phyloP scores from a whole-genome alignment of 1,140 invertebrate species.

The Zaprionus capensis region DNA sequence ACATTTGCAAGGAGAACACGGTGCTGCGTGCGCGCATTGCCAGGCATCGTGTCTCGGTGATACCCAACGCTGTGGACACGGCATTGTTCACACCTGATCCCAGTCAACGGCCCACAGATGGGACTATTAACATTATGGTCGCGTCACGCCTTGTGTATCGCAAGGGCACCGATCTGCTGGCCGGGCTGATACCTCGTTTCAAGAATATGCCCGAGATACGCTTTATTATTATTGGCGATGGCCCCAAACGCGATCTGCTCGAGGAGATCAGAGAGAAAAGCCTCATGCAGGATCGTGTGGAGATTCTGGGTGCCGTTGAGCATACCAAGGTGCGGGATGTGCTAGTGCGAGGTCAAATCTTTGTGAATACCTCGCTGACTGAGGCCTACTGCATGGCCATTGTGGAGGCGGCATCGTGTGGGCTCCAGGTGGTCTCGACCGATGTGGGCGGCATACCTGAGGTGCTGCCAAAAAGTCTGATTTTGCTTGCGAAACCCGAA shows the following conservation, averaged over 20 bases:
- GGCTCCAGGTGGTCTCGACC: conserved; percentile 98
- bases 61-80: conserved; percentile 99
- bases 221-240: conserved; percentile 97
- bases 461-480: conserved; percentile 95
- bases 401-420: conserved; percentile 99
- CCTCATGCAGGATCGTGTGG: conserved; percentile 93
- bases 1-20: conserved; percentile 99
- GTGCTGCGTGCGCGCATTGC: conserved; percentile 95
- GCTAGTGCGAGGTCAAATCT: conserved; percentile 95
- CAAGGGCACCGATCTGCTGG: conserved; percentile 98
- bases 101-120: conserved; percentile 85
- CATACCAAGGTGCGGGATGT: conserved; percentile 93
- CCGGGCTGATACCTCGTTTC: conserved; percentile 94
- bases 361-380: conserved; percentile 99
- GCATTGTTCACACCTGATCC: conserved; percentile 95
- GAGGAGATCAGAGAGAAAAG: conserved; percentile 97
- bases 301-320: conserved; percentile 94
- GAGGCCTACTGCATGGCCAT: conserved; percentile 99
- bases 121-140: conserved; percentile 95
- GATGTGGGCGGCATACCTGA: conserved; percentile 99
- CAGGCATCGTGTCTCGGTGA: conserved; percentile 96
- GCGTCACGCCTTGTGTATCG: conserved; percentile 98
- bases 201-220: conserved; percentile 88
- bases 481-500: conserved; percentile 95
- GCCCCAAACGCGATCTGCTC: conserved; percentile 96